Evolutionary conservation across 2,888 invertebrate genomes (phyloP).

Genomic region (Tortricodes alternella): DNA sequence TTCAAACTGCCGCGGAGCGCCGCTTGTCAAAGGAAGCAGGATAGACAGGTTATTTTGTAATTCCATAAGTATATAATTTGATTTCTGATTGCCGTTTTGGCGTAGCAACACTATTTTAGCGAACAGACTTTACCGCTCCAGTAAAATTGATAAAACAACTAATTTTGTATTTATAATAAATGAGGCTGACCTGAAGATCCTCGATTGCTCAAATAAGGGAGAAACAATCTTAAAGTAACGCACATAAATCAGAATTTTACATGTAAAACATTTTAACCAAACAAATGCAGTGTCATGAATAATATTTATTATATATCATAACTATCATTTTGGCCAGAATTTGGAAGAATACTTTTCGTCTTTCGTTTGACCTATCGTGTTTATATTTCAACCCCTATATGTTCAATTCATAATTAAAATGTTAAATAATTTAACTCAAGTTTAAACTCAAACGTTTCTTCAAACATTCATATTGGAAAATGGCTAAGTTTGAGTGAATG

Average conservation of each 20-base stretch:
- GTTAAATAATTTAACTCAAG: neutral
- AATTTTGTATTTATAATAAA: neutral
- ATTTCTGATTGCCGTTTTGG: too few species aligned
- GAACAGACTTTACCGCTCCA: too few species aligned
- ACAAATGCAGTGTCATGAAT: constrained; percentile 48
- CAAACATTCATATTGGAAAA: constrained; percentile 13
- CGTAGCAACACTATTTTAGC: too few species aligned
- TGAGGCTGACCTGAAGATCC: constrained; percentile 19
- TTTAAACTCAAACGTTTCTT: neutral
- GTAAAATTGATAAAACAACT: too few species aligned
- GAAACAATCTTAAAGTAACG: neutral
- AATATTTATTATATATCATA: constrained; percentile 74
- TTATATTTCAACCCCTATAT: constrained; percentile 38
- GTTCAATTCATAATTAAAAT: neutral
- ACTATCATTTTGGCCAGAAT: constrained; percentile 74
- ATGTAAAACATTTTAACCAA: constrained; percentile 42
- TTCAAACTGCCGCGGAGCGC: too few species aligned
- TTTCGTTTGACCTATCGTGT: constrained; percentile 52
- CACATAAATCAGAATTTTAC: constrained; percentile 18
- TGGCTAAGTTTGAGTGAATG: neutral
- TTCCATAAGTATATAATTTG: too few species aligned
- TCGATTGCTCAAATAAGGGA: constrained; percentile 2
- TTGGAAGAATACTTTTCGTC: constrained; percentile 71
- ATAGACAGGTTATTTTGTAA: too few species aligned
- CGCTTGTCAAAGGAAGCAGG: too few species aligned